Conservation (phyloP, 2,888 invertebrate genomes). For the Callyntrura guangdongensis region DNA sequence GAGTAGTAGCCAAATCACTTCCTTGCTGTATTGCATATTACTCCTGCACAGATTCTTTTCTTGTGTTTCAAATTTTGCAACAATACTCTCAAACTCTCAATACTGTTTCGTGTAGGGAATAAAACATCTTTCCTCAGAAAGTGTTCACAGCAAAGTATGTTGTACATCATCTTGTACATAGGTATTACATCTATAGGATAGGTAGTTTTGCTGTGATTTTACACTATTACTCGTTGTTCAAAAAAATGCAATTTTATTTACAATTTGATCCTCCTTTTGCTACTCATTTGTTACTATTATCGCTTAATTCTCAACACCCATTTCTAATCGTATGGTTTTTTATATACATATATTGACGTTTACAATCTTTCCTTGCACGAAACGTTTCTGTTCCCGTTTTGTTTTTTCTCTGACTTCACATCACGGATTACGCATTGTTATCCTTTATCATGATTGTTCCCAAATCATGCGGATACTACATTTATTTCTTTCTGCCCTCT, state of each 20-base stretch:
- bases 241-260: not conserved
- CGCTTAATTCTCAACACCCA: too few species aligned
- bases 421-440: too few species aligned
- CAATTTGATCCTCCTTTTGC: not conserved
- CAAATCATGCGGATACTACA: constrained; percentile 6
- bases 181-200: too few species aligned
- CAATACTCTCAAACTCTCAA: constrained; percentile 14
- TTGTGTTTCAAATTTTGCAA: constrained; percentile 21
- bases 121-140: constrained; percentile 16
- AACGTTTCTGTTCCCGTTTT: constrained; percentile 10
- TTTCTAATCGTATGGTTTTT: not conserved
- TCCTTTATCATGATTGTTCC: constrained; percentile 44
- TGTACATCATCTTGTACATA: not conserved
- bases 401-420: not conserved
- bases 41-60: not conserved
- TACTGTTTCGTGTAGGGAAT: constrained; percentile 1
- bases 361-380: constrained; percentile 4
- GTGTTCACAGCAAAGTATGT: not conserved
- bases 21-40: constrained; percentile 3
- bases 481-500: too few species aligned
- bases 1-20: constrained; percentile 15
- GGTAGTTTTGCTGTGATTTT: not conserved
- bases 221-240: constrained; percentile 27
- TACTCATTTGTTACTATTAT: too few species aligned
- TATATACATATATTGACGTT: not conserved